Conservation (phyloP, 2,888 invertebrate genomes). For the Leptinotarsa juncta region DNA sequence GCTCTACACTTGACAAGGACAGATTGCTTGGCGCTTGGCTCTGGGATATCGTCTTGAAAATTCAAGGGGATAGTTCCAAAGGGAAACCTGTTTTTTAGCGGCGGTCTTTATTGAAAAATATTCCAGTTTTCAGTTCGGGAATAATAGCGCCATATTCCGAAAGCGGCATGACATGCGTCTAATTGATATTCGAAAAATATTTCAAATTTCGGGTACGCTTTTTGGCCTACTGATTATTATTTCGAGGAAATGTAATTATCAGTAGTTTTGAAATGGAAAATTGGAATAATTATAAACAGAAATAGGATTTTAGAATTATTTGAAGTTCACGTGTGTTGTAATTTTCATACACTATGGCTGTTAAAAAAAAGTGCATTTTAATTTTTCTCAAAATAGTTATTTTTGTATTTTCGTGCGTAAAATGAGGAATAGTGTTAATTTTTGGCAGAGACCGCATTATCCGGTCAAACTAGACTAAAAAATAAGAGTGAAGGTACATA, state of each 20-base stretch:
- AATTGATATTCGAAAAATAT: constrained; percentile 18
- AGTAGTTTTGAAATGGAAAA: constrained; percentile 1
- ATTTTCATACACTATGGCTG: no score
- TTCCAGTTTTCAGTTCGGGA: constrained; percentile 21
- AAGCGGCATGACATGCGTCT: constrained; percentile 45
- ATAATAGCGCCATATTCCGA: constrained; percentile 54
- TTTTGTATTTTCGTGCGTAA: no score
- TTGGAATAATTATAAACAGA: not conserved
- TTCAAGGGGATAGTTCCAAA: constrained; percentile 58
- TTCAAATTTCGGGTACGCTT: not conserved
- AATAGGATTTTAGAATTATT: not conserved
- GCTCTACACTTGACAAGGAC: constrained; percentile 33
- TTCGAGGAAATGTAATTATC: constrained; percentile 1
- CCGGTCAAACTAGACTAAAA: no score
- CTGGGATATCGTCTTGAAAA: constrained; percentile 57
- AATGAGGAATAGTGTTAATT: no score
- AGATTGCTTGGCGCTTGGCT: constrained; percentile 10
- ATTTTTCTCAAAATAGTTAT: no score
- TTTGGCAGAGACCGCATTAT: no score
- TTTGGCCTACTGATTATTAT: constrained; percentile 3
- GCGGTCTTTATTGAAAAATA: constrained; percentile 54
- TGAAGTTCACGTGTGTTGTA: no score
- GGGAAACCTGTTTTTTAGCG: constrained; percentile 54
- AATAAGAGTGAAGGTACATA: no score
- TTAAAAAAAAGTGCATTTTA: no score